Conservation (phyloP, 1,140 invertebrate genomes). For the Pachyrhynchus sulphureomaculatus region DNA sequence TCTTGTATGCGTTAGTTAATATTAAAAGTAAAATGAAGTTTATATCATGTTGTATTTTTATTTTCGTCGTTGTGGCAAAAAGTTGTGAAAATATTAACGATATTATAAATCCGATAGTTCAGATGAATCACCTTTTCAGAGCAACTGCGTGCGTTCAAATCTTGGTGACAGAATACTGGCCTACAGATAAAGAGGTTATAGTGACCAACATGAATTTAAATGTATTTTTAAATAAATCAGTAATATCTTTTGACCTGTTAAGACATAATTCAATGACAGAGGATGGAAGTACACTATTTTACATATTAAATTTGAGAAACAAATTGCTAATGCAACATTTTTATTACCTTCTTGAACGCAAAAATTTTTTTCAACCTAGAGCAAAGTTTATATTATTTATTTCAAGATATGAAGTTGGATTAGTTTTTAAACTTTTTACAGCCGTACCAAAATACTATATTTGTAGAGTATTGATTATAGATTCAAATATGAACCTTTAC, state of each 20-base stretch:
- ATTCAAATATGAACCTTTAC: background rate
- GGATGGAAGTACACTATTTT: background rate
- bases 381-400: background rate
- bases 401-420: background rate
- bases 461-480: background rate
- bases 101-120: too few species aligned
- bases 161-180: too few species aligned
- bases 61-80: too few species aligned
- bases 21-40: too few species aligned
- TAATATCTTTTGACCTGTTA: background rate
- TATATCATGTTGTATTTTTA: too few species aligned
- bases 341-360: background rate
- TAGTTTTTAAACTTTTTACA: background rate
- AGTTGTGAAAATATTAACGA: too few species aligned
- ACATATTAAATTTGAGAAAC: background rate
- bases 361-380: background rate
- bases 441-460: background rate
- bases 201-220: background rate
- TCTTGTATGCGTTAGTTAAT: too few species aligned
- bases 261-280: background rate
- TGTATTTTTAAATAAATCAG: background rate
- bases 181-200: background rate
- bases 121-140: too few species aligned
- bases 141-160: too few species aligned
- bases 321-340: background rate